Evolutionary conservation across 2,113 vertebrate genomes (phyloP), one percentile per base, ranked within the genome.

Genomic region (Semicossyphus pulcher): DNA sequence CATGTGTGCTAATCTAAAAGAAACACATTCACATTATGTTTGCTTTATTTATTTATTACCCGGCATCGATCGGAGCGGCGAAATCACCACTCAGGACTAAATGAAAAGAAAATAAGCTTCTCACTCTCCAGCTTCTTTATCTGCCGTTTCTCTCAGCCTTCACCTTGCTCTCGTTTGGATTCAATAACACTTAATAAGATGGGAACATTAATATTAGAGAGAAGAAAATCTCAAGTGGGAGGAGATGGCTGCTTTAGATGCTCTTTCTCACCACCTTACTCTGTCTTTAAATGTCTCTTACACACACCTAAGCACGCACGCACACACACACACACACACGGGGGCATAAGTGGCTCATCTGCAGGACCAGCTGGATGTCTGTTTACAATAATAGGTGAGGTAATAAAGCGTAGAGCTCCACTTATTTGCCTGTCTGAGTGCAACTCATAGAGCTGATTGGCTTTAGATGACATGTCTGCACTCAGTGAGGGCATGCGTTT

Each of bases 41-140:
- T 81, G 71, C 65, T 84, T 81, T 81, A 70, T 86, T 81, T 78
- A 83, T 89, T 80, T 83, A 83, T 87, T 83, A 73, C 79, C 36
- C 25, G 0, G 45, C 70, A 91, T 88, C 72, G 87, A 92, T 91
- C 15, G 25, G 57, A 32, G 70, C 42, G 2, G 15, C 23, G 10
- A 48, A 86, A 78, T 78, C 63, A 82, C 80, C 72, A 66, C 78
- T 87, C 69, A 54, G 80, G 67, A 73, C 80, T 79, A 86, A 80
- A 89, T 82, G 72, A 83, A 88, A 88, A 85, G 78, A 87, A 88
- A 83, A 88, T 78, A 72, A 80, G 81, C 67, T 73, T 39, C 49
- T 90, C 67, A 63, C 59, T 80, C 54, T 16, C 32, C 26, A 9
- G 53, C 57, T 69, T 72, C 47, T 87, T 90, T 81, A 80, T 85